Evolutionary conservation across 2,113 vertebrate species (phyloP).

Genomic region (Cyphomyrus discorhynchus): DNA sequence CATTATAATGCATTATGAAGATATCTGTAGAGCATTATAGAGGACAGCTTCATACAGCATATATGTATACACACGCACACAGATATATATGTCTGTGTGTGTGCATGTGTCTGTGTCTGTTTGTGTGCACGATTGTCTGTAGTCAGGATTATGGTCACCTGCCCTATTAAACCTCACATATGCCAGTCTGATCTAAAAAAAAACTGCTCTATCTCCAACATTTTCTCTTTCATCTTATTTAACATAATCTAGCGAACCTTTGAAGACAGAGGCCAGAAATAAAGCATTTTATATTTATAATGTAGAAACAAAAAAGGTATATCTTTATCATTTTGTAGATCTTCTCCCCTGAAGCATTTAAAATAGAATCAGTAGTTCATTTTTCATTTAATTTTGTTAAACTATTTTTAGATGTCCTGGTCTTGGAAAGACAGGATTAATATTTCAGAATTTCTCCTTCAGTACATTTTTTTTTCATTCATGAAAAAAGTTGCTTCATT

Average conservation of each 20-base stretch:
- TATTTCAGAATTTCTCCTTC: constrained; percentile 14
- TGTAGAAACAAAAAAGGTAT: background rate
- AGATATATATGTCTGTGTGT: background rate
- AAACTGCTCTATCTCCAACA: background rate
- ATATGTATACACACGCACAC: too few species aligned
- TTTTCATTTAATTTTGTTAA: constrained; percentile 8
- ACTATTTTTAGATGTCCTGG: constrained; percentile 29
- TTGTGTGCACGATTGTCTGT: background rate
- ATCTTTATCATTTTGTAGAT: background rate
- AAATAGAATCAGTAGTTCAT: constrained; percentile 2
- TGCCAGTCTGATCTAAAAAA: background rate
- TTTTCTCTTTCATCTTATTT: background rate
- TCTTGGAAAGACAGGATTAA: constrained; percentile 29
- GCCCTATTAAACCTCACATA: background rate
- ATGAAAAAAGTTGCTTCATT: constrained; percentile 12
- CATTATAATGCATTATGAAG: too few species aligned
- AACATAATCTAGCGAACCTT: background rate
- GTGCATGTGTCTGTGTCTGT: background rate
- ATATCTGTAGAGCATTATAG: too few species aligned
- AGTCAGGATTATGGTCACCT: background rate
- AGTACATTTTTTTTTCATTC: background rate
- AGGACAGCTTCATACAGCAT: too few species aligned
- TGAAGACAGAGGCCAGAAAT: background rate
- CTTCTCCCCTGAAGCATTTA: background rate
- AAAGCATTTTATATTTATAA: background rate